These are phyloP conservation scores for Betta splendens DNA, from an alignment of 2,797 vertebrate species.

Conservation along the genomic window DNA sequence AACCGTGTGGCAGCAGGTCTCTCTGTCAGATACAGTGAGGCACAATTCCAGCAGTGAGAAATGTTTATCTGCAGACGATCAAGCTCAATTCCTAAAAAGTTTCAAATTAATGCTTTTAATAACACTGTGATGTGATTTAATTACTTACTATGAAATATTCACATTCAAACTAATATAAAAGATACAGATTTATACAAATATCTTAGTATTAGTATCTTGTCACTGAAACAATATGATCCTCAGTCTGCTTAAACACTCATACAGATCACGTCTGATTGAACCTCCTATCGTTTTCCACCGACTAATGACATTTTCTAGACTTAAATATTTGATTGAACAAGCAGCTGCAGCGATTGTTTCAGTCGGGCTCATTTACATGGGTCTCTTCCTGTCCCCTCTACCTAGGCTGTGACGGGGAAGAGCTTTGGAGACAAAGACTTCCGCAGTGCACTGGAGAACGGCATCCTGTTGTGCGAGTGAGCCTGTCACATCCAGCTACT, in stretches of 20 bases:
- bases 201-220: no score
- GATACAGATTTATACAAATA: no score
- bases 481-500: slow-evolving; percentile 63
- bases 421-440: slow-evolving; percentile 95
- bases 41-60: slow-evolving; percentile 5
- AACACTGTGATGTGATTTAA: not conserved
- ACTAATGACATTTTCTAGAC: not conserved
- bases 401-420: slow-evolving; percentile 93
- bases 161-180: no score
- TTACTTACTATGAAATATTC: not conserved
- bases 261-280: no score
- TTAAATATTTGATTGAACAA: not conserved
- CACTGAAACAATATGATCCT: no score
- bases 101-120: no score
- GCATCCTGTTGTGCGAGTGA: slow-evolving; percentile 99
- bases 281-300: not conserved
- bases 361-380: slow-evolving; percentile 33
- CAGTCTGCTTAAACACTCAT: no score
- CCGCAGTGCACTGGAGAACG: slow-evolving; percentile 93
- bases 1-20: slow-evolving; percentile 34
- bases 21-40: slow-evolving; percentile 26
- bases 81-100: no score
- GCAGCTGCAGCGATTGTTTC: not conserved
- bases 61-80: not conserved
- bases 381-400: slow-evolving; percentile 50